Evolutionary conservation across 37 sponge, comb jelly and placozoan species (phyloP).

Genomic region (Ephydatia muelleri): DNA sequence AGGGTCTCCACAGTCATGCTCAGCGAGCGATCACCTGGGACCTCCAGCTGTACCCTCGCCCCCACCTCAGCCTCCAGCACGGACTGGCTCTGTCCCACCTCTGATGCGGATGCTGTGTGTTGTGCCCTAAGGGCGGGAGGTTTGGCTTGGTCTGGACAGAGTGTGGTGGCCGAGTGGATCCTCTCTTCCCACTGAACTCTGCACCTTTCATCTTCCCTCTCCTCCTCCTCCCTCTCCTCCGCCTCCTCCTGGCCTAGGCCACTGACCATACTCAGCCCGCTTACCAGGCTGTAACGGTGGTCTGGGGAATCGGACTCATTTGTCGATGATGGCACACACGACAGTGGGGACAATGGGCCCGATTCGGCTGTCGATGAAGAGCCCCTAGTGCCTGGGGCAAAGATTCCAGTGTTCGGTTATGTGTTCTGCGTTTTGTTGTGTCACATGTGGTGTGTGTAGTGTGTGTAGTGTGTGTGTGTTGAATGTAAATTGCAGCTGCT

Average conservation of each 20-base stretch:
- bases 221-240: conserved; percentile 15
- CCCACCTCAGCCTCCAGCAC: not conserved
- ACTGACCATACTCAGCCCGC: not conserved
- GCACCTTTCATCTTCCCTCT: not conserved
- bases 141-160: not conserved
- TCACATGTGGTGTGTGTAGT: not conserved
- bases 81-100: too few relatives aligned
- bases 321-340: not conserved
- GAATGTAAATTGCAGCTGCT: too few relatives aligned
- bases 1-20: not conserved
- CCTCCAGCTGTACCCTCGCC: not conserved
- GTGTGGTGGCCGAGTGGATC: not conserved
- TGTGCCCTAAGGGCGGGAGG: not conserved
- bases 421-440: too few relatives aligned
- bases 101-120: not conserved
- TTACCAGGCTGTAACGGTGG: not conserved
- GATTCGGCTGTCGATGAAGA: not conserved
- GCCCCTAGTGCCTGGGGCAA: not conserved
- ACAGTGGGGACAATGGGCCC: not conserved
- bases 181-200: not conserved
- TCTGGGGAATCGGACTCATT: not conserved
- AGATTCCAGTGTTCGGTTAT: not conserved
- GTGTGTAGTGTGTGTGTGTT: not conserved
- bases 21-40: too few relatives aligned
- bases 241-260: not conserved